Evolutionary conservation across 2,888 invertebrate species (phyloP).

Genomic region (Eretmocerus hayati): DNA sequence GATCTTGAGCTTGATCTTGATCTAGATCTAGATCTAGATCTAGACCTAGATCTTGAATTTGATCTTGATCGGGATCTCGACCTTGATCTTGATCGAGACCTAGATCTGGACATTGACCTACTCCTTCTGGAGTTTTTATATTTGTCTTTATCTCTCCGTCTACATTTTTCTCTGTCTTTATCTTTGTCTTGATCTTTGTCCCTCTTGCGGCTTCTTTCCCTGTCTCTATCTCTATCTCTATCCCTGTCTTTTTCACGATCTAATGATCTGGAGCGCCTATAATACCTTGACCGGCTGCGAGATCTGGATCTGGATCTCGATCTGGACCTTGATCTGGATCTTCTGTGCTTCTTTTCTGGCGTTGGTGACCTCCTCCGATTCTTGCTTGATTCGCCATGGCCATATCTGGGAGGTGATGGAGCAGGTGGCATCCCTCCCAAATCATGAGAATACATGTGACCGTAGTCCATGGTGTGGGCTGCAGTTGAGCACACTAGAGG

Average conservation of each 20-base stretch:
- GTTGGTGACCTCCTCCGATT: slow-evolving; percentile 21
- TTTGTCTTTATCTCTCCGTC: slow-evolving; percentile 25
- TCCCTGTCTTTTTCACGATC: slow-evolving; percentile 20
- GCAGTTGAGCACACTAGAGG: slow-evolving; percentile 51
- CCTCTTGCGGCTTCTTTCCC: slow-evolving; percentile 18
- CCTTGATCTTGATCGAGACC: slow-evolving; percentile 11
- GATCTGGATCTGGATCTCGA: slow-evolving; percentile 37
- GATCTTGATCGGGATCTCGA: slow-evolving; percentile 1
- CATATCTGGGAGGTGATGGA: slow-evolving; percentile 39
- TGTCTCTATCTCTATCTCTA: slow-evolving; percentile 23
- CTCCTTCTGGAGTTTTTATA: slow-evolving; percentile 24
- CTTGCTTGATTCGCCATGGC: slow-evolving; percentile 19
- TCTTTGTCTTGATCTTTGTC: slow-evolving; percentile 20
- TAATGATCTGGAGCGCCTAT: slow-evolving; percentile 28
- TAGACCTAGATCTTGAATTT: slow-evolving; percentile 21
- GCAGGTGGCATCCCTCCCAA: slow-evolving; percentile 36
- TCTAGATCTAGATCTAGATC: slow-evolving; percentile 24
- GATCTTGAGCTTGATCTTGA: slow-evolving; percentile 29
- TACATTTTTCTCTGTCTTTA: slow-evolving; percentile 22
- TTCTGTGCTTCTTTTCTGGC: slow-evolving; percentile 32
- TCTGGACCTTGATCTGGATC: slow-evolving; percentile 32
- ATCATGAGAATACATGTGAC: slow-evolving; percentile 47
- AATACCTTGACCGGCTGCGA: slow-evolving; percentile 25
- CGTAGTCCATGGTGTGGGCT: slow-evolving; percentile 48
- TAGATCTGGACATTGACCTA: slow-evolving; percentile 15